These are phyloP conservation scores for Drosophila yakuba DNA, from an alignment of 1,140 invertebrate species.

Conservation along the genomic window DNA sequence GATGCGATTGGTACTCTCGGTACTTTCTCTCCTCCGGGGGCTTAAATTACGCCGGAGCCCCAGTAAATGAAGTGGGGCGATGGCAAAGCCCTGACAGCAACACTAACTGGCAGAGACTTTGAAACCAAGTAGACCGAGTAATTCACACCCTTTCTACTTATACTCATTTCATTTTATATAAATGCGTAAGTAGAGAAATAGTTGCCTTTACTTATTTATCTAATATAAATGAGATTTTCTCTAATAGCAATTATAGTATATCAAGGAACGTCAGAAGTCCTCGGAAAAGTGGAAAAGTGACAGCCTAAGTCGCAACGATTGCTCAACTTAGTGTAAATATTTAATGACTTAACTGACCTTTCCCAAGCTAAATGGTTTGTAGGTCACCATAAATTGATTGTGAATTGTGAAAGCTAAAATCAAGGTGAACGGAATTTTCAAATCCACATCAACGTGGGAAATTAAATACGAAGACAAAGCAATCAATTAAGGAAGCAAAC, in stretches of 20 bases:
- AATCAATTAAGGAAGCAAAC: slow-evolving; percentile 16
- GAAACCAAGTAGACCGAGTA: not conserved
- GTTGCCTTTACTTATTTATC: too few species aligned
- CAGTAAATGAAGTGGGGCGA: slow-evolving; percentile 43
- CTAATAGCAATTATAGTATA: too few species aligned
- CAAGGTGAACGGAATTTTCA: slow-evolving; percentile 21
- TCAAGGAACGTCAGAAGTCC: not conserved
- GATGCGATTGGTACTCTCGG: slow-evolving; percentile 25
- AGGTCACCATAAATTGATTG: slow-evolving; percentile 32
- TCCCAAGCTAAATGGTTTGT: slow-evolving; percentile 7
- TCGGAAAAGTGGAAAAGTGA: not conserved
- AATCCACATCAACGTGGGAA: slow-evolving; percentile 19
- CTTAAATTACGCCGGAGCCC: slow-evolving; percentile 27
- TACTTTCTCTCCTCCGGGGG: slow-evolving; percentile 27
- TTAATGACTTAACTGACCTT: slow-evolving; percentile 21
- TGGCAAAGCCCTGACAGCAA: slow-evolving; percentile 24
- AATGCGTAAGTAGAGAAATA: too few species aligned
- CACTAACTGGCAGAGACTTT: slow-evolving; percentile 3
- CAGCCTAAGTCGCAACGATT: not conserved
- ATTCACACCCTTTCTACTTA: slow-evolving; percentile 1
- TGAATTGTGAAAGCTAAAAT: slow-evolving; percentile 9
- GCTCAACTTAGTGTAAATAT: slow-evolving; percentile 21
- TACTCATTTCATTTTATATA: too few species aligned
- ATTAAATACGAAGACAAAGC: slow-evolving; percentile 3
- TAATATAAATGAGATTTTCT: not conserved